Evolutionary conservation across 2,797 vertebrate genomes (phyloP), one percentile per base, ranked within the genome.

Genomic region (Cygnus olor): DNA sequence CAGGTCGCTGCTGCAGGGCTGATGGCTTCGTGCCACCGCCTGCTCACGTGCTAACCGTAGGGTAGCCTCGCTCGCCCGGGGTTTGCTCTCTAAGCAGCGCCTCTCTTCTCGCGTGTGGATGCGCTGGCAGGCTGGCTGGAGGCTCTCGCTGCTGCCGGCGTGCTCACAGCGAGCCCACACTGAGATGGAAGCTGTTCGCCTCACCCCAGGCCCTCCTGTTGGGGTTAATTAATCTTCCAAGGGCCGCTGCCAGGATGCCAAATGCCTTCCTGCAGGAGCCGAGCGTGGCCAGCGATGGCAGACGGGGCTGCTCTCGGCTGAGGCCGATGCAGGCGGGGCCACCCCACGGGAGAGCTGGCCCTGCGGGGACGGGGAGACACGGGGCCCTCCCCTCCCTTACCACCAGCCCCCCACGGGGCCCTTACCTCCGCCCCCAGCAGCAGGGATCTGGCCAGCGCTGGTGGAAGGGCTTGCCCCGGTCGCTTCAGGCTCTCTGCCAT

Each of bases 161-260:
- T 0, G 0, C 71, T 94, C 14, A 1, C 56, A 57, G 83, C 0
- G 0, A 90, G 79, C 44, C 57, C 90, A 88, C 44, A 71, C 90
- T 80, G 88, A 94, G 88, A 65, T 64, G 73, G 93, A 95, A 94
- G 92, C 81, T 94, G 84, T 93, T 95, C 89, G 85, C 88, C 83
- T 95, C 80, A 86, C 93, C 71, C 60, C 85, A 86, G 73, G 90
- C 94, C 86, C 93, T 94, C 94, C 89, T 94, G 73, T 93, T 88
- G 87, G 85, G 80, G 96, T 93, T 93, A 95, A 92, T 95, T 93
- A 76, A 90, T 94, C 77, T 89, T 95, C 85, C 79, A 44, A 44
- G 36, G 30, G 32, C 85, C 72, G 36, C 63, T 88, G 88, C 87
- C 85, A 93, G 89, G 70, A 93, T 94, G 91, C 70, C 95, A 86